Evolutionary conservation across 2,888 invertebrate genomes (phyloP), one percentile per base, ranked within the genome.

Genomic region (Heliconius ethilla): DNA sequence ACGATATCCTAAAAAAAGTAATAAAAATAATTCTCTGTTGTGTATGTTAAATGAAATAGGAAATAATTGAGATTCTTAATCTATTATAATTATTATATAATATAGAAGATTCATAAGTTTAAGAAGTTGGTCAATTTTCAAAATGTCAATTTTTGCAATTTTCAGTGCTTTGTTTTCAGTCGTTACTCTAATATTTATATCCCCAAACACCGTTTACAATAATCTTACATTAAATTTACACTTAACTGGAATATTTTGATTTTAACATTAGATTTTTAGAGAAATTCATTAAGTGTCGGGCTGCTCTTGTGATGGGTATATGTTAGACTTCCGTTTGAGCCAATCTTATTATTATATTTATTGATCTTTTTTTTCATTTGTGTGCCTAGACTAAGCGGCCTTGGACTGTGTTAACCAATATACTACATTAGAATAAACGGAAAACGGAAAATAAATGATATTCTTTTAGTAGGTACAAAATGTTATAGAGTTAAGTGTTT

Each of bases 171-270:
- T 74, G 2, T 15, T 37, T 40, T 40, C 11, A 37, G 18, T 63
- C 27, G 22, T 63, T 45, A n/a, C 37, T 33, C 18, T 55, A 75
- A 78, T 78, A 73, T 65, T 63, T 86, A 87, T 88, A 87, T 88
- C 86, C 87, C 88, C 89, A 90, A 89, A 87, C 85, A 77, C 84
- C 79, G 83, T 82, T 85, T 85, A 86, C 83, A 82, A 83, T 81
- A 79, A 85, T 81, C 87, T 89, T 87, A 90, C 75, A 83, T 84
- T 85, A 83, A 81, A 83, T 82, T 84, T 82, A 80, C 82, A 81
- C 77, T 76, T 79, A 83, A 83, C 85, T 86, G 86, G 86, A 87
- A 89, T 86, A 88, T 87, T 89, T 86, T 84, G 86, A 85, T 83
- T 82, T 69, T 18, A 40, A 70, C n/a, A n/a, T 15, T 18, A 63